Evolutionary conservation across 2,113 vertebrate species (phyloP), one percentile per base, ranked within the genome.

Genomic region (Bufo gargarizans): DNA sequence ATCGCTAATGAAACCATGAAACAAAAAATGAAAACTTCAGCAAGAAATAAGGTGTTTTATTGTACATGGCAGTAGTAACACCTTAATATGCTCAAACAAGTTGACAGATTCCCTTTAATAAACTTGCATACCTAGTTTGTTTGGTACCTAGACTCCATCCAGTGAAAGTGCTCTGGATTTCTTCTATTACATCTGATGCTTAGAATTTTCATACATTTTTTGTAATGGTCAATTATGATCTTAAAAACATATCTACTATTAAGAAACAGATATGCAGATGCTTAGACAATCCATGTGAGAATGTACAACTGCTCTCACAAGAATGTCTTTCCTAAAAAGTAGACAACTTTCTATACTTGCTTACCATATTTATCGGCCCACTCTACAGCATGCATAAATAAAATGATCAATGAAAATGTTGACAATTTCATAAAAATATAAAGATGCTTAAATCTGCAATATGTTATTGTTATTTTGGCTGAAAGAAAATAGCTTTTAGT

Each of bases 401-500:
- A 77, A 50, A 77, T 45, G 43, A 76, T 50, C 45, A 76, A 11
- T 50, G n/a, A 22, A 78, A 43, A 80, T 43, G 22, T 43, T 55
- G 77, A 78, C 77, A 78, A 11, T 7, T 53, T 77, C 17, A n/a
- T 20, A 55, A 53, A 77, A 77, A 50, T 22, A 77, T 77, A 22
- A 22, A 7, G 22, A 58, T 58, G 17, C 4, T 77, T 47, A 74
- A 74, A 74, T 74, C 71, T 50, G 45, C 50, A 49, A 76, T 76
- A 3, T 20, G 72, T 50, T 76, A 20, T 59, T 59, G 78, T 81
- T 81, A 81, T 59, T 45, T 8, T 61, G 55, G 45, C 78, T 59
- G n/a, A 10, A 78, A 78, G 22, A 81, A 58, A 81, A 65, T 65
- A 50, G 58, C 80, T 82, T 82, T 45, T 17, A 65, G 43, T 65